Base-by-base conservation (phyloP, 2,888 invertebrate species). In the Acrocera orbiculus region DNA sequence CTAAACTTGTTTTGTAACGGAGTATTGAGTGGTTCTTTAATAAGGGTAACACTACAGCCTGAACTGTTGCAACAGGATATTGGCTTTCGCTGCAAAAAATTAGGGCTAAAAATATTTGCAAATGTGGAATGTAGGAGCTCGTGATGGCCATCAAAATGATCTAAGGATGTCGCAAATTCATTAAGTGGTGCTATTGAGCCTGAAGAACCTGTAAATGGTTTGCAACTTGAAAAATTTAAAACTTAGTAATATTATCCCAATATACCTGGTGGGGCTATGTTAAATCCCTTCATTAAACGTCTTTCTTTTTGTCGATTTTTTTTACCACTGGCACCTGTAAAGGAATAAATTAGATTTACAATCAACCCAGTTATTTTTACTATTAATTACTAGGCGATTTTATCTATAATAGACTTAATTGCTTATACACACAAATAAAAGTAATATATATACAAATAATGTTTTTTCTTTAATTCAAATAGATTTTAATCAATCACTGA, bases 301-400 rank as follows among this genome's bases (percentile, higher is more conserved):
- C 90, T 71, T 58, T 90, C 90, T 59, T 89, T 86, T 57, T 87
- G 87, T 0, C 89, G 75, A 56, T 89, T 87, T 63, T 89, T 90
- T 62, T 89, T 89, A 35, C 89, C 89, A 43, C 87, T 86, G 40
- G 83, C 77, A 51, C 81, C 83, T 78, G 55, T 34, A 45, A 45
- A 40, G 27, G 26, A 30, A 26, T 31, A 20, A 16, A 19, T n/a
- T n/a, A n/a, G n/a, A n/a, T n/a, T n/a, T n/a, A n/a, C n/a, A n/a
- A n/a, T n/a, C n/a, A n/a, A n/a, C n/a, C n/a, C n/a, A n/a, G n/a
- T n/a, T n/a, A n/a, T n/a, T n/a, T n/a, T n/a, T n/a, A n/a, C n/a
- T n/a, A n/a, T n/a, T n/a, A n/a, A n/a, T n/a, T n/a, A n/a, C n/a
- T n/a, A n/a, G n/a, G n/a, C n/a, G n/a, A n/a, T n/a, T n/a, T n/a